Evolutionary conservation across 2,113 vertebrate genomes (phyloP).

Genomic region (Thalassoma bifasciatum): DNA sequence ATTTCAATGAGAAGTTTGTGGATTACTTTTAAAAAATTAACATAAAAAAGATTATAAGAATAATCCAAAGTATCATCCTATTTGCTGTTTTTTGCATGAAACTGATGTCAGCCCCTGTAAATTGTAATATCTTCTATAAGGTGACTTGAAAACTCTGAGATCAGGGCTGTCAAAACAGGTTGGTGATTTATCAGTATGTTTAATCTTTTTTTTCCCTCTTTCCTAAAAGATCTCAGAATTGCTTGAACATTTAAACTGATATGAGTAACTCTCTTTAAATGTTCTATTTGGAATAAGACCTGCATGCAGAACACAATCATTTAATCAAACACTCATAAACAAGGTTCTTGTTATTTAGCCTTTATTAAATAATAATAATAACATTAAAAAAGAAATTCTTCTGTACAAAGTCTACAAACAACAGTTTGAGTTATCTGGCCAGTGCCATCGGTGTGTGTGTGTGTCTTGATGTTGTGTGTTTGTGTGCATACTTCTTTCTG

Average conservation of each 20-base stretch:
- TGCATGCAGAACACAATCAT: neutral
- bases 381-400: constrained; percentile 89
- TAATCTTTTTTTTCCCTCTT: neutral
- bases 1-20: too few species aligned
- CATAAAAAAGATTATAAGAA: too few species aligned
- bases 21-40: too few species aligned
- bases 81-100: too few species aligned
- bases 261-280: too few species aligned
- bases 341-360: constrained; percentile 82
- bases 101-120: too few species aligned
- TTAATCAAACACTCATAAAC: neutral
- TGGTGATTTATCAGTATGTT: neutral
- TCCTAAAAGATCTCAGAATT: neutral
- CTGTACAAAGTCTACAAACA: constrained; percentile 99
- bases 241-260: neutral
- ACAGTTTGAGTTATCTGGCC: constrained; percentile 88
- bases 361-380: constrained; percentile 99
- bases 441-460: constrained; percentile 80
- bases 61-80: too few species aligned
- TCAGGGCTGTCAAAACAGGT: too few species aligned
- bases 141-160: too few species aligned
- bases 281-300: too few species aligned
- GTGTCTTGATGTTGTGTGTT: constrained; percentile 29
- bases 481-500: constrained; percentile 63
- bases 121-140: too few species aligned